Base-by-base conservation (phyloP, 2,888 invertebrate species). In the Melinaea marsaeus region DNA sequence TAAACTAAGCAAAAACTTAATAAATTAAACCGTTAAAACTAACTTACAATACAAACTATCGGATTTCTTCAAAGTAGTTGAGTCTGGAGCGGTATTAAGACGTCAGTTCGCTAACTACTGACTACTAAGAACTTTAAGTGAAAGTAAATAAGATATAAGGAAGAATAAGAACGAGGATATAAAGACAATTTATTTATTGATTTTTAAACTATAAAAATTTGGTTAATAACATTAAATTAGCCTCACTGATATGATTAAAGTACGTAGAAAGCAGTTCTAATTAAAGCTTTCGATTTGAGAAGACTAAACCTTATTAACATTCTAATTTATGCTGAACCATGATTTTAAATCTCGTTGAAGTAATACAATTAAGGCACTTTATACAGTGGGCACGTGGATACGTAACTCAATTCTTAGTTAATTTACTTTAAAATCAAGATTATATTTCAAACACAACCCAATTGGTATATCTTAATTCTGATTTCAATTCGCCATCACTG, bases 91-190 rank as follows among this genome's bases (percentile, higher is more conserved):
- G 7, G 42, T 42, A 42, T 3, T 42, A 42, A 57, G n/a, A 55
- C 37, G 55, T n/a, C n/a, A 34, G 46, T 46, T 55, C 33, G 35
- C 32, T 46, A 45, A 45, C 7, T 46, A 6, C 37, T 42, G 33
- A 42, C n/a, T 48, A 13, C 33, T 58, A 11, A 32, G 56, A 63
- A 56, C 56, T 61, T 46, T 13, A 22, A 59, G 51, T 51, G 32
- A 60, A 55, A 34, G 58, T 58, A 64, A 64, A 58, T 61, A 58
- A 56, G 22, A 48, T 57, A 63, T 59, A 60, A 65, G 61, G 55
- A 63, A 37, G 7, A 37, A 37, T 37, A 7, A 37, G 4, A 37
- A 37, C 37, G 2, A 6, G 4, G 4, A 37, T 4, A 37, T 22
- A 37, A 37, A 37, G 1, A 37, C 7, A 37, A 6, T 37, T 37